phyloP scores from a whole-genome alignment of 2,888 invertebrate species.

The Thysanoteuthis rhombus region DNA sequence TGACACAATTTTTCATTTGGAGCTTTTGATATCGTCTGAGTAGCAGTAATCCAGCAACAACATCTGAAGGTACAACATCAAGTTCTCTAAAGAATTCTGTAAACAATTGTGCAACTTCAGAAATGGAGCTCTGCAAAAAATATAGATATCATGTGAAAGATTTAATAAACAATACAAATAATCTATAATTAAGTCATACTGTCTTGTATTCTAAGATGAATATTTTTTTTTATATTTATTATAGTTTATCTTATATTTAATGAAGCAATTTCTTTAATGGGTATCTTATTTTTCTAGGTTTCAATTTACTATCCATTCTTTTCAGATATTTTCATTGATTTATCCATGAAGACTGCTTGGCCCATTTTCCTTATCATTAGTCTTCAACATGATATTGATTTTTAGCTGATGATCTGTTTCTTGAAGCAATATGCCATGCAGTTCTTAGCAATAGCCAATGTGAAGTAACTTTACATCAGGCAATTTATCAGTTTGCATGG shows the following conservation, averaged over 20 bases:
- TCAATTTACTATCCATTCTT: background rate
- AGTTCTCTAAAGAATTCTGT: constrained; percentile 88
- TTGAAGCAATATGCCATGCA: background rate
- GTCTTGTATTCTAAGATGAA: background rate
- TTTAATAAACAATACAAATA: background rate
- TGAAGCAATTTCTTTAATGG: background rate
- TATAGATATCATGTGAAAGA: background rate
- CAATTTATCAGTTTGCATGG: background rate
- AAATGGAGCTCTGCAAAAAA: constrained; percentile 78
- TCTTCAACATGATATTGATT: background rate
- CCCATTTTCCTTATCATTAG: background rate
- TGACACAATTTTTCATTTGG: constrained; percentile 71
- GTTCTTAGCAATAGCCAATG: background rate
- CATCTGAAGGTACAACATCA: constrained; percentile 86
- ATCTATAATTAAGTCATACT: background rate
- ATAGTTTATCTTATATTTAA: background rate
- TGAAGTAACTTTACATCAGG: background rate
- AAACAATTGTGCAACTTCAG: constrained; percentile 83
- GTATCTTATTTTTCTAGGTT: no score
- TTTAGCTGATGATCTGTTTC: background rate
- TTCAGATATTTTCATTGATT: background rate
- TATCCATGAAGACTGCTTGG: background rate
- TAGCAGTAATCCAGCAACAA: constrained; percentile 84
- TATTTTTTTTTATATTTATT: background rate
- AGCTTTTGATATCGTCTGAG: constrained; percentile 83